Base-by-base conservation (phyloP, 2,113 vertebrate genomes). In the Bagarius yarrelli region DNA sequence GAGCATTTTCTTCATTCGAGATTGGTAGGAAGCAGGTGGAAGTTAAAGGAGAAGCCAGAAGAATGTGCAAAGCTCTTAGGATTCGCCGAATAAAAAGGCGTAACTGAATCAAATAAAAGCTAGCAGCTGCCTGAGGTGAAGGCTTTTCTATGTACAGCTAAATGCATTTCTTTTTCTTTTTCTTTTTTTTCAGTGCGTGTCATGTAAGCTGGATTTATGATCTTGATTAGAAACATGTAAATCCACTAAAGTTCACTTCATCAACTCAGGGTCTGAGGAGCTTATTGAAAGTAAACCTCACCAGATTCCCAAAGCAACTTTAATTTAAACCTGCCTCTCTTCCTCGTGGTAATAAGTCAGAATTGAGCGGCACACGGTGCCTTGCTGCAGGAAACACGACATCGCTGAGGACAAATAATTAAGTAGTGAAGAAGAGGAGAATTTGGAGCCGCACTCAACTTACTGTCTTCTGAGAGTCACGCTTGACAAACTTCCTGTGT, bases 391-490 rank as follows among this genome's bases (percentile, higher is more conserved):
- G 47, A 66, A 44, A 56, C 66, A 44, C 27, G 34, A 57, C 53
- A 36, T 19, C 63, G 40, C 73, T 76, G 76, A 81, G 79, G 79
- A 78, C 83, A 78, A 55, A 44, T 27, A 40, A 23, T 47, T 36
- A 73, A 60, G 5, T 40, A 71, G 74, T 64, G 59, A 78, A 47
- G 3, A 21, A 72, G 56, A 77, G 47, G 32, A 59, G 74, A 72
- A 81, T 47, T 9, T 19, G 14, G 55, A 11, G 44, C 40, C 9
- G 57, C 34, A n/a, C 1, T 19, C 14, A 34, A 21, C 5, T 11
- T 66, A 14, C 32, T 34, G 36, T 77, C 64, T 77, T 52, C 56
- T 8, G 73, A 44, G 78, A 81, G 64, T 71, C 50, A 59, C 23
- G 32, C 64, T 40, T 55, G 63, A 77, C 50, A 30, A 80, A 30